A percentile compares a stretch with the other conserved stretches of the same genome.
phyloP scores from a whole-genome alignment of 92 coral and sea anemone genomes.

The Zoanthus sansibaricus region DNA sequence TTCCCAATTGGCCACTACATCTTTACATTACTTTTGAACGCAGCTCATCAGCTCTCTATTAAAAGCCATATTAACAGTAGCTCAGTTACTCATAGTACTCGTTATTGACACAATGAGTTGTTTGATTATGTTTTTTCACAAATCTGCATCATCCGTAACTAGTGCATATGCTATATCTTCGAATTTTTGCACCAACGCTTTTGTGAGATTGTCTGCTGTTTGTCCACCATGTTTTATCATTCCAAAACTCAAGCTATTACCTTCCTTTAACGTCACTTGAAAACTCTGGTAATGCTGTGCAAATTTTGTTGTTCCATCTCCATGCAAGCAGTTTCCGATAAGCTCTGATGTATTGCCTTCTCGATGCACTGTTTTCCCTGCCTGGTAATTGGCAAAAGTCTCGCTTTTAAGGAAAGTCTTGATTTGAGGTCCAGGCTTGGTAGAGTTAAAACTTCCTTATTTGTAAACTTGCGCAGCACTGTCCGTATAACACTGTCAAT shows the following conservation, averaged over 20 bases:
- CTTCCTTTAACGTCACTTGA: constrained; percentile 8
- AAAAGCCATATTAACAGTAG: constrained; percentile 4
- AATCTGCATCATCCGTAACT: constrained; percentile 3
- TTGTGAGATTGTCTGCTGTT: constrained; percentile 11
- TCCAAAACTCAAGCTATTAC: background rate
- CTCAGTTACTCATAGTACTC: background rate
- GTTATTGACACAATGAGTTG: constrained; percentile 8
- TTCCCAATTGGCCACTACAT: constrained; percentile 20
- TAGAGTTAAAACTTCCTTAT: constrained; percentile 13
- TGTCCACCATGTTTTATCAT: constrained; percentile 6
- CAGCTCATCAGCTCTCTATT: constrained; percentile 24
- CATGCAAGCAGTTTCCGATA: constrained; percentile 32
- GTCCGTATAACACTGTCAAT: constrained; percentile 34
- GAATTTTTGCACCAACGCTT: background rate
- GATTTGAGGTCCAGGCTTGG: constrained; percentile 31
- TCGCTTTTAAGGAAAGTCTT: constrained; percentile 11
- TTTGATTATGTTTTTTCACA: background rate
- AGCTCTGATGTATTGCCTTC: constrained; percentile 34
- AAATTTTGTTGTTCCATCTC: constrained; percentile 35
- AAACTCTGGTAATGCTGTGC: constrained; percentile 35
- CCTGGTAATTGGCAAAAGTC: constrained; percentile 19
- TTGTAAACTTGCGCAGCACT: constrained; percentile 10
- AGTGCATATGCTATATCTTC: constrained; percentile 8
- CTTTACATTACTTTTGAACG: constrained; percentile 13
- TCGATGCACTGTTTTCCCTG: constrained; percentile 11